Evolutionary conservation across 2,797 vertebrate genomes (phyloP), one percentile per base, ranked within the genome.

Genomic region (Gambelia wislizenii): DNA sequence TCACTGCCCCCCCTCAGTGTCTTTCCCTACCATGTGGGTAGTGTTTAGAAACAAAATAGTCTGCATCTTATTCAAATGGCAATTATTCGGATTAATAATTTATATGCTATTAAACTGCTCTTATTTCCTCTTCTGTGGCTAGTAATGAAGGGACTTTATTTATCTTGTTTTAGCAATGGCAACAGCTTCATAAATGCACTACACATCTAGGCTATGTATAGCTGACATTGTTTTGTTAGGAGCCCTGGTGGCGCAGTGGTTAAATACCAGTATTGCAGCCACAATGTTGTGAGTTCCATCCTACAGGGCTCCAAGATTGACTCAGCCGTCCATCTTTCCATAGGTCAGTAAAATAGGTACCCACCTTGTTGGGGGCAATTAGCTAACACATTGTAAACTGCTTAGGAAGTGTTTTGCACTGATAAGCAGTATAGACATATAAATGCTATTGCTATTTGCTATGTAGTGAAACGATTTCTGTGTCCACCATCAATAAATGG

Each of bases 81-180:
- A 96, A 96, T 90, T 95, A 94, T 86, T 95, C 79, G 92, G 91
- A 95, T 96, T 96, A 96, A 96, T 95, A 96, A 95, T 88, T 93
- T 92, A 96, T 97, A 47, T 92, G 96, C 96, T 97, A 97, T 97
- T 97, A 95, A 97, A 95, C 94, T 86, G 84, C 87, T 94, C 95
- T 96, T 96, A 94, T 96, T 97, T 96, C 90, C 88, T 95, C 86
- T 94, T 85, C 86, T 95, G 92, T 95, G 95, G 95, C 92, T 91
- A 88, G 92, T 97, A 97, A 97, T 96, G 97, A 95, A 97, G 96
- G 87, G 86, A 88, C 59, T 96, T 94, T 95, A 96, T 97, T 96
- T 96, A 97, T 97, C 91, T 92, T 94, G 84, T 93, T 96, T 96
- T 92, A 96, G 95, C 95, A 97, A 94, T 42, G 30, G 69, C 56